phyloP scores from a whole-genome alignment of 2,797 vertebrate genomes.

The Melanotaenia trifasciata region DNA sequence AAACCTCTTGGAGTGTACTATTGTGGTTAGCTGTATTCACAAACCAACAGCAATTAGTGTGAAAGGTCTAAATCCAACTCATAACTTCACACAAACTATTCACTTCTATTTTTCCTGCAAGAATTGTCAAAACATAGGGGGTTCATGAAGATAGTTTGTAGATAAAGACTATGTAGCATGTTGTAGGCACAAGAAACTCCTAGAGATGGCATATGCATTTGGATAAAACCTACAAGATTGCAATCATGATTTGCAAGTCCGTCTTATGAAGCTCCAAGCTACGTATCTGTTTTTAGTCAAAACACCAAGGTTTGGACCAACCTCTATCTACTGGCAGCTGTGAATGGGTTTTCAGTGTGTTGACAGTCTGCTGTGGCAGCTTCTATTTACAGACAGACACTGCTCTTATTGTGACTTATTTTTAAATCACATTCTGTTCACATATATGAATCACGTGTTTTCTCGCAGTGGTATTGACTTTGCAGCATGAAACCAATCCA shows the following conservation, averaged over 20 bases:
- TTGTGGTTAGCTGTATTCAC: background rate
- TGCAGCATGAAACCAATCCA: too few relatives aligned
- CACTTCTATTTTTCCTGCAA: background rate
- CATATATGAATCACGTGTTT: background rate
- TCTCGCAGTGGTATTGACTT: background rate
- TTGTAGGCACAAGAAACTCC: background rate
- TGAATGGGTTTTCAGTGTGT: background rate
- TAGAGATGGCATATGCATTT: background rate
- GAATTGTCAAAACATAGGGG: background rate
- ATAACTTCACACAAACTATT: background rate
- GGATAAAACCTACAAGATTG: background rate
- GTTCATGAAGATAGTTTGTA: background rate
- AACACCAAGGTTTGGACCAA: background rate
- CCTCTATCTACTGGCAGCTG: background rate
- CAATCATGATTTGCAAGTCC: background rate
- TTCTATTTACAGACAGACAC: background rate
- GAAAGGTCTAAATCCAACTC: background rate
- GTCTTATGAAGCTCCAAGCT: background rate
- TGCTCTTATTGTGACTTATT: background rate
- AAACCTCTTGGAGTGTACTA: background rate
- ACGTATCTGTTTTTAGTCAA: background rate
- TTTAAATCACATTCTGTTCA: background rate
- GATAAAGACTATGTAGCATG: background rate
- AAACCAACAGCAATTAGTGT: background rate
- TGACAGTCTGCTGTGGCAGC: background rate